Percentiles rank a stretch among this genome's conserved stretches.
These are phyloP conservation scores for Myanophis thanlyinensis DNA, from an alignment of 2,113 vertebrate species.

Conservation along the genomic window DNA sequence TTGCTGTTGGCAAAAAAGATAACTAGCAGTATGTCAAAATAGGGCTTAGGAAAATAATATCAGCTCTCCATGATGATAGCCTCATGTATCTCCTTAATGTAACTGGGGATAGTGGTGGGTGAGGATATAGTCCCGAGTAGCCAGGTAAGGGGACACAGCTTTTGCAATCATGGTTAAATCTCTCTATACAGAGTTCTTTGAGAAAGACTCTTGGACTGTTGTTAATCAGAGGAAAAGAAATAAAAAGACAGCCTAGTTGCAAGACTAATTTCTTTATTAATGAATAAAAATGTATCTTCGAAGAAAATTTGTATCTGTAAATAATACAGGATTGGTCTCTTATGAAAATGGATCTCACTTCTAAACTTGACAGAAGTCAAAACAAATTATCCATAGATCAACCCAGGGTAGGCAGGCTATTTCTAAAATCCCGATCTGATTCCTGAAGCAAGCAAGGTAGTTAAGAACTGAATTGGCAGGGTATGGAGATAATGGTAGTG, in stretches of 20 bases:
- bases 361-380: background rate
- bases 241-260: background rate
- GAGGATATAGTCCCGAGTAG: background rate
- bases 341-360: background rate
- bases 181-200: background rate
- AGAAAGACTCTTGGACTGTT: background rate
- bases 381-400: background rate
- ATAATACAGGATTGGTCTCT: background rate
- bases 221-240: background rate
- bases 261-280: background rate
- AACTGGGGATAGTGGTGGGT: background rate
- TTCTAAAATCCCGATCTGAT: background rate
- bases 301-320: background rate
- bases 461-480: no score
- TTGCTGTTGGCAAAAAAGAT: background rate
- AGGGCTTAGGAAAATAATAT: background rate
- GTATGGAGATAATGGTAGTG: background rate
- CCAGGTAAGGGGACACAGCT: background rate
- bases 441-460: background rate
- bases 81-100: background rate
- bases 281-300: background rate
- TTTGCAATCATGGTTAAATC: background rate
- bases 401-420: background rate
- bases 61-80: background rate
- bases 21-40: background rate